Conservation (phyloP, 2,888 invertebrate species). For the Macaria notata region DNA sequence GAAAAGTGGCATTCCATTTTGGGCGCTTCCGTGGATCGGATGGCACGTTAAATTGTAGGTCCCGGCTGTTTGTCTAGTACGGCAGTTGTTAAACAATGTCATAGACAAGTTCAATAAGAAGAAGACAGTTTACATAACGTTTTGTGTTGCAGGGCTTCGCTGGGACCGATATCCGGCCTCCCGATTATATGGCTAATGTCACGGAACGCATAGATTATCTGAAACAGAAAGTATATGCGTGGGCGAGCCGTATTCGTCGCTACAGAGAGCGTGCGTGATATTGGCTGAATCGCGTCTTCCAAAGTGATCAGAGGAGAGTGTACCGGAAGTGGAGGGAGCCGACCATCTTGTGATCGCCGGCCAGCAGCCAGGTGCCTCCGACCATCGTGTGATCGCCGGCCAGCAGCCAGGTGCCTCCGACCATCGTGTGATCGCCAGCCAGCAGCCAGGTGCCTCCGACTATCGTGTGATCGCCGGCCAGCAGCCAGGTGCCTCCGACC, state of each 20-base stretch:
- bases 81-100: no score
- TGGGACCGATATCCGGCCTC: neutral
- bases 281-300: neutral
- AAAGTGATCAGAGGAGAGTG: constrained; percentile 2
- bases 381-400: neutral
- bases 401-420: neutral
- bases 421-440: neutral
- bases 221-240: constrained; percentile 2
- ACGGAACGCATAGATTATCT: constrained; percentile 2
- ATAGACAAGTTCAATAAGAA: no score
- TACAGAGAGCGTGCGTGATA: constrained; percentile 1
- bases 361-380: neutral
- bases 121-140: neutral
- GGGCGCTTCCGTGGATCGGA: no score
- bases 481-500: neutral
- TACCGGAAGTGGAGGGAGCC: neutral
- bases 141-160: neutral
- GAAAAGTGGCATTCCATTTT: no score
- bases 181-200: neutral
- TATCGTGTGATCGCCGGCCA: neutral
- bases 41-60: no score
- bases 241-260: constrained; percentile 2
- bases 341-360: neutral
- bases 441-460: neutral
- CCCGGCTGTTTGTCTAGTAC: no score